phyloP scores from a whole-genome alignment of 1,140 invertebrate genomes.

The Papilio dardanus region DNA sequence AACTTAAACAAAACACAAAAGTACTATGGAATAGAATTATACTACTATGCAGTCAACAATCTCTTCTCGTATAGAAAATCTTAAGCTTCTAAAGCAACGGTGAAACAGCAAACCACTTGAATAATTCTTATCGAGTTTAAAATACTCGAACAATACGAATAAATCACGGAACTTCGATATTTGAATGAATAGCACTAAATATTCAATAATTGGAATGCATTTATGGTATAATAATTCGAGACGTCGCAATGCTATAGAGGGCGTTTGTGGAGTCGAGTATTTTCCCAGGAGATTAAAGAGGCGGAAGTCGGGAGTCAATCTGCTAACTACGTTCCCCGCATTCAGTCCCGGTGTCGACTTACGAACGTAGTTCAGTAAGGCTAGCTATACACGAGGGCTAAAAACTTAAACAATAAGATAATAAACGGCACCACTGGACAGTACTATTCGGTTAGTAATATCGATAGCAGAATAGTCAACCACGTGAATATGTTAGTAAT shows the following conservation, averaged over 20 bases:
- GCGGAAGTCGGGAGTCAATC: constrained; percentile 54
- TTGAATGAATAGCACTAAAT: constrained; percentile 27
- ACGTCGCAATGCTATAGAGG: constrained; percentile 40
- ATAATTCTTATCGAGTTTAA: background rate
- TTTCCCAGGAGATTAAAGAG: constrained; percentile 51
- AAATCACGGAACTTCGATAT: constrained; percentile 11
- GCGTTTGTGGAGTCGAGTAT: constrained; percentile 39
- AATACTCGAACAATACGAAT: constrained; percentile 27
- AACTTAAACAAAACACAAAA: background rate
- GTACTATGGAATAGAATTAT: background rate
- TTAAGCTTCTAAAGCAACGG: background rate
- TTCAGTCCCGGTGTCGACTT: constrained; percentile 42
- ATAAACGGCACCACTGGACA: no score
- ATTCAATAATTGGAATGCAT: constrained; percentile 37
- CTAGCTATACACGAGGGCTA: background rate
- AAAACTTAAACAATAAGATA: background rate
- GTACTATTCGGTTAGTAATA: no score
- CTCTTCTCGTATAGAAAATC: background rate
- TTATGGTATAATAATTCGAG: constrained; percentile 36
- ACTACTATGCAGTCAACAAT: background rate
- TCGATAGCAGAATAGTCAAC: no score
- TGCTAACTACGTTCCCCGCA: constrained; percentile 47
- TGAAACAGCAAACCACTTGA: background rate
- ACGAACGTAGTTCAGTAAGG: constrained; percentile 44
- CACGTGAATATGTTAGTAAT: no score